phyloP scores from a whole-genome alignment of 37 sponge, comb jelly and placozoan species.

The Chondrilla cf. caribensis region DNA sequence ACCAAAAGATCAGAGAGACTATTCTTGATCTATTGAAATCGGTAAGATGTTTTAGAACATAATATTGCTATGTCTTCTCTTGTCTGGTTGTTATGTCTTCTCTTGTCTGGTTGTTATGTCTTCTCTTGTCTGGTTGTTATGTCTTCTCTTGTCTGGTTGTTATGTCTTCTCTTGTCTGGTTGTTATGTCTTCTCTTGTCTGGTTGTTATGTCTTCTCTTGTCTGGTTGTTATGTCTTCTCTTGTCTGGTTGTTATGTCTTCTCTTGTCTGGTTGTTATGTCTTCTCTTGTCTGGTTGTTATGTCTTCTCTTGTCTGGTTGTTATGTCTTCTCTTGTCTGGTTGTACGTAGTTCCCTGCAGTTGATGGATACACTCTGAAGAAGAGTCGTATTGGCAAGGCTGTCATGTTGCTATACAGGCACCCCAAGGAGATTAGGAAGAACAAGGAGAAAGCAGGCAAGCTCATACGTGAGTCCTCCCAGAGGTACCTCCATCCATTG shows the following conservation, averaged over 20 bases:
- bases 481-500: neutral
- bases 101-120: no score
- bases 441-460: slow-evolving; percentile 89
- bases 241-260: neutral
- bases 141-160: no score
- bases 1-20: slow-evolving; percentile 81
- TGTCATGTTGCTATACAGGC: slow-evolving; percentile 93
- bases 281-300: neutral
- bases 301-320: neutral
- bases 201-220: neutral
- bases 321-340: neutral
- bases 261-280: neutral
- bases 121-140: no score
- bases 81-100: neutral
- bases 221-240: neutral
- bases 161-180: no score
- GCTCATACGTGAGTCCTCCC: slow-evolving; percentile 71
- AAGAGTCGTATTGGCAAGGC: slow-evolving; percentile 93
- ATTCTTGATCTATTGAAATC: slow-evolving; percentile 62
- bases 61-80: neutral
- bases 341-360: slow-evolving; percentile 45
- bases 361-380: slow-evolving; percentile 78
- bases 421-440: slow-evolving; percentile 89
- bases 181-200: no score
- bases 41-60: slow-evolving; percentile 49